phyloP scores from a whole-genome alignment of 2,888 invertebrate genomes.

The Polydrusus cervinus region DNA sequence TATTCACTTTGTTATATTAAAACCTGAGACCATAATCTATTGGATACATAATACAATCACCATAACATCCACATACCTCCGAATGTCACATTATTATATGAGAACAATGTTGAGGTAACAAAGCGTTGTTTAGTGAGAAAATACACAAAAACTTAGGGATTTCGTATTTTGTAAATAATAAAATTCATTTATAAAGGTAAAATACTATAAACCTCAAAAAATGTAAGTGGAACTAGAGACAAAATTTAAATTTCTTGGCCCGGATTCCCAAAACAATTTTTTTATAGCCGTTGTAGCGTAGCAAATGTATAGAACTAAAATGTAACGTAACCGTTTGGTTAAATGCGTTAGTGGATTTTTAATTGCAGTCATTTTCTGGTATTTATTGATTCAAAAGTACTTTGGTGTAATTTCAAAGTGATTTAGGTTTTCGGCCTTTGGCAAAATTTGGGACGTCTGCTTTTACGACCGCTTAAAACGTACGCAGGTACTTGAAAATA shows the following conservation, averaged over 20 bases:
- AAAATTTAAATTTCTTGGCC: neutral
- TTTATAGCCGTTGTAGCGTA: neutral
- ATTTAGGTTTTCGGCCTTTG: slow-evolving; percentile 17
- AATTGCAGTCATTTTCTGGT: neutral
- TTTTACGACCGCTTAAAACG: neutral
- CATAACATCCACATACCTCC: too few species aligned
- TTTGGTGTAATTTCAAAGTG: slow-evolving; percentile 4
- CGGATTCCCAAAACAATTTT: neutral
- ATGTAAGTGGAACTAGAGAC: too few species aligned
- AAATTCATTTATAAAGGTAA: too few species aligned
- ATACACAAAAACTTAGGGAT: too few species aligned
- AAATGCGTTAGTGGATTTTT: neutral
- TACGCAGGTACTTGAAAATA: slow-evolving; percentile 15
- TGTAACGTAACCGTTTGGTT: neutral
- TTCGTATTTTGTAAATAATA: too few species aligned
- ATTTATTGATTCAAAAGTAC: slow-evolving; percentile 21
- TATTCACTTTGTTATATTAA: too few species aligned
- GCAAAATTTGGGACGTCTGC: neutral
- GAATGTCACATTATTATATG: too few species aligned
- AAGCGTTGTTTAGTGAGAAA: too few species aligned
- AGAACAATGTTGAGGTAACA: too few species aligned
- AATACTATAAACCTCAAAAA: too few species aligned
- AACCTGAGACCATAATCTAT: too few species aligned
- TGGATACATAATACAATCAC: too few species aligned
- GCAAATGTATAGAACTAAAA: neutral